These are phyloP conservation scores for Hippocampus barbouri DNA, from an alignment of 2,113 vertebrate genomes.

Conservation along the genomic window DNA sequence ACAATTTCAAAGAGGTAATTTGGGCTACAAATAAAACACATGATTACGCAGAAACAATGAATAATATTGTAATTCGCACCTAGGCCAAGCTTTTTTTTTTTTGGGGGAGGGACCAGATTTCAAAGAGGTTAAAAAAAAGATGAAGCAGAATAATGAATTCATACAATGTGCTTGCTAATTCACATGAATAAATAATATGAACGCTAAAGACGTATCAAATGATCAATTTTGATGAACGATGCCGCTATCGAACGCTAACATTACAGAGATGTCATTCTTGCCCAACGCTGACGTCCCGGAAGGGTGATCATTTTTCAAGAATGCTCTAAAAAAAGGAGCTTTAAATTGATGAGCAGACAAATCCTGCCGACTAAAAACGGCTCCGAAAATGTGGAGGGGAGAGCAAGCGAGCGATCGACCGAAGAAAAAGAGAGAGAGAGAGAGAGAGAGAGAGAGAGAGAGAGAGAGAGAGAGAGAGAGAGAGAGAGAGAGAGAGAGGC, in stretches of 20 bases:
- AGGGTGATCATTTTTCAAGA: background rate
- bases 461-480: too few relatives aligned
- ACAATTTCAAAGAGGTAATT: background rate
- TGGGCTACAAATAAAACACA: background rate
- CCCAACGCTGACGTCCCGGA: background rate
- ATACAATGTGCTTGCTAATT: background rate
- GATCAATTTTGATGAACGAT: background rate
- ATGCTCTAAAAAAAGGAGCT: background rate
- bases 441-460: conserved; percentile 9
- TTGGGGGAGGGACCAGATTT: background rate
- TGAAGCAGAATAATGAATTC: background rate
- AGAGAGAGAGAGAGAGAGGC: conserved; percentile 25
- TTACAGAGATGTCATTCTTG: background rate
- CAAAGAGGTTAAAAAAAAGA: background rate
- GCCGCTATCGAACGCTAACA: background rate
- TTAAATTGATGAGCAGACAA: background rate
- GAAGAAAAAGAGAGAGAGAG: conserved; percentile 1
- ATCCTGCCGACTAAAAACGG: conserved; percentile 32
- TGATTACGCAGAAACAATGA: background rate
- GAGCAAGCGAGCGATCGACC: conserved; percentile 6
- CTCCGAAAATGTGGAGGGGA: conserved; percentile 59
- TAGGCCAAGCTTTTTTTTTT: background rate
- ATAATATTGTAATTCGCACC: background rate
- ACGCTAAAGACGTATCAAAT: background rate
- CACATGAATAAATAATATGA: conserved; percentile 4